Percentiles rank a stretch among this genome's conserved stretches.
phyloP scores from a whole-genome alignment of 2,888 invertebrate species.

The Athetis lepigone region DNA sequence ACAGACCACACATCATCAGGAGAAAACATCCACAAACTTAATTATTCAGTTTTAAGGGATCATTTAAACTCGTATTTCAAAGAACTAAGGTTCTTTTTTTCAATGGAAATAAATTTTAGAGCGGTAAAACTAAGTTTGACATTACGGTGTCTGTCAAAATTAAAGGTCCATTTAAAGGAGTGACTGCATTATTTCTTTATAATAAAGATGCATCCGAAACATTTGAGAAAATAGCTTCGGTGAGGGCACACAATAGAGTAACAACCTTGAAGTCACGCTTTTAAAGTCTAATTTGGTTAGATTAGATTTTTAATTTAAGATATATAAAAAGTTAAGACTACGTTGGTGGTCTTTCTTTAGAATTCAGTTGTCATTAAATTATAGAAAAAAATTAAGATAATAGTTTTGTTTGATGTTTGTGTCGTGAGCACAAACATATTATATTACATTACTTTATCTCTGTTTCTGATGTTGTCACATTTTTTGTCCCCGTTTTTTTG shows the following conservation, averaged over 20 bases:
- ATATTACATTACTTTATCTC: conserved; percentile 59
- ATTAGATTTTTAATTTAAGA: conserved; percentile 1
- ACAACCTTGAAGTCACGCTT: not conserved
- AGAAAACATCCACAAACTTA: conserved; percentile 27
- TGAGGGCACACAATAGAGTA: not conserved
- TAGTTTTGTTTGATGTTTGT: conserved; percentile 61
- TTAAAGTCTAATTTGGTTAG: conserved; percentile 23
- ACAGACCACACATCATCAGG: conserved; percentile 63
- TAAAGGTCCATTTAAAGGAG: conserved; percentile 73
- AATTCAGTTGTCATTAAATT: conserved; percentile 61
- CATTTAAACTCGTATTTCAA: conserved; percentile 1
- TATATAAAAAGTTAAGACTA: conserved; percentile 44
- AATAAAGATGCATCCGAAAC: conserved; percentile 51
- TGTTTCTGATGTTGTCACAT: conserved; percentile 34
- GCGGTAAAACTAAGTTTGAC: conserved; percentile 11
- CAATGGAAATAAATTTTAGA: not conserved
- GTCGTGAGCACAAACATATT: conserved; percentile 55
- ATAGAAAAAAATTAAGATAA: conserved; percentile 59
- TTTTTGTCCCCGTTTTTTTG: conserved; percentile 49
- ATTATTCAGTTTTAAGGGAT: not conserved
- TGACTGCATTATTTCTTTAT: conserved; percentile 75
- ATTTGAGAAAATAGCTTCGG: conserved; percentile 35
- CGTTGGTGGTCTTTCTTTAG: conserved; percentile 66
- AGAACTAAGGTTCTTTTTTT: conserved; percentile 5
- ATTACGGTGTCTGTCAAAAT: conserved; percentile 71